Evolutionary conservation across 2,113 vertebrate species (phyloP), one percentile per base, ranked within the genome.

Genomic region (Xyliphius kryptos): DNA sequence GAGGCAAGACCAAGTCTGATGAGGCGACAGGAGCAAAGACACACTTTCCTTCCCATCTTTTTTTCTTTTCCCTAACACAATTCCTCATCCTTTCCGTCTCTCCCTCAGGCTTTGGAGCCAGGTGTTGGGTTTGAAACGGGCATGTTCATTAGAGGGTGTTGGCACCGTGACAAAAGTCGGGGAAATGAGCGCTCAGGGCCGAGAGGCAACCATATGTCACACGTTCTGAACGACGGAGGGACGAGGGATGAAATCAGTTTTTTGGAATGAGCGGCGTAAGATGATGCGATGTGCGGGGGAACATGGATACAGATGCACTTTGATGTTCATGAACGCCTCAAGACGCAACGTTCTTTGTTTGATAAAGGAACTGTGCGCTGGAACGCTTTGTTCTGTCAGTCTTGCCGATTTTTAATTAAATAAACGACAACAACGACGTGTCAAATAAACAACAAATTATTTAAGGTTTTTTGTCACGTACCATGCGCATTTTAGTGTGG

Each of bases 1-100:
- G 72, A 82, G 75, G 71, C 60, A 74, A 66, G 63, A 73, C 44
- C 6, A 26, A 67, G 21, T 13, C 43, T 61, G 61, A 63, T 7
- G 17, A 63, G 49, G 16, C 17, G 8, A 66, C 54, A 51, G 56
- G 68, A 32, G 26, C 4, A 43, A 40, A 67, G 16, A 43, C 13
- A 38, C 41, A 32, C 37, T 60, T 26, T n/a, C 32, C 36, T 48
- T 65, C 17, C 15, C 11, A 32, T 32, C 9, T 52, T 38, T 43
- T 10, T 51, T 46, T 19, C 11, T 37, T 43, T 63, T 14, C 8
- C 9, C 17, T 15, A 0, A 16, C 19, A 36, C 32, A 19, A 20
- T 59, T 9, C 22, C 37, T 51, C 9, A 32, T 22, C 3, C 13
- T 44, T 5, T 19, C 47, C 13, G 12, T 17, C 60, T 13, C 41